Evolutionary conservation across 2,797 vertebrate species (phyloP).

Genomic region (Pipistrellus kuhlii): DNA sequence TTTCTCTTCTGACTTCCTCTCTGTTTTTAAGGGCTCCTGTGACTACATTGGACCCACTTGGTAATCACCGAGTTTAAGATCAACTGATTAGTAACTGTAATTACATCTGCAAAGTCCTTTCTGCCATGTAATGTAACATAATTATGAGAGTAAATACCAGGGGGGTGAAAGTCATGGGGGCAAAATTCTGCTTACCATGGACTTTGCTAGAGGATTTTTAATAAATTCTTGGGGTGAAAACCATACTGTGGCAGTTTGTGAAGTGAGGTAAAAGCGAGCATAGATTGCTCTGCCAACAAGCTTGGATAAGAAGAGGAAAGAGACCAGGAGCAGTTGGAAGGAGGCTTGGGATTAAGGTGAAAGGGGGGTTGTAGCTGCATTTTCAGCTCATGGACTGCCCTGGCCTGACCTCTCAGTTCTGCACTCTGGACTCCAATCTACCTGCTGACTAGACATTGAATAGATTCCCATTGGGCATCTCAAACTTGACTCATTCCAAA

Average conservation of each 20-base stretch:
- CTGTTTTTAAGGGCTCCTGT: not conserved
- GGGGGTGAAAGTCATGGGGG: not conserved
- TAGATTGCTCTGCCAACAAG: not conserved
- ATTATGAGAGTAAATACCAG: not conserved
- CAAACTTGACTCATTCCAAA: not conserved
- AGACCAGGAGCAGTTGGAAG: too few species aligned
- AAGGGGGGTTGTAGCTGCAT: not conserved
- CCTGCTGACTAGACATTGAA: not conserved
- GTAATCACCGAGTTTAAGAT: not conserved
- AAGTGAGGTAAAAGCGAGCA: not conserved
- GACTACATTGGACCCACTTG: not conserved
- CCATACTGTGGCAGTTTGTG: not conserved
- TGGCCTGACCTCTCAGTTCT: not conserved
- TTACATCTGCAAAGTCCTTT: not conserved
- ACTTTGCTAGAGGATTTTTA: not conserved
- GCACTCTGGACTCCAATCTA: not conserved
- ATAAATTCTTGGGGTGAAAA: not conserved
- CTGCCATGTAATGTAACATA: not conserved
- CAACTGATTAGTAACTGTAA: not conserved
- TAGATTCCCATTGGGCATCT: not conserved
- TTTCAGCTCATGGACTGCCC: rapidly evolving
- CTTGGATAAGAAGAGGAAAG: not conserved
- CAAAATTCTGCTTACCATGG: not conserved
- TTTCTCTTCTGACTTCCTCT: not conserved
- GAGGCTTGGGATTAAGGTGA: too few species aligned